Evolutionary conservation across 2,888 invertebrate species (phyloP).

Genomic region (Xiphydria camelus): DNA sequence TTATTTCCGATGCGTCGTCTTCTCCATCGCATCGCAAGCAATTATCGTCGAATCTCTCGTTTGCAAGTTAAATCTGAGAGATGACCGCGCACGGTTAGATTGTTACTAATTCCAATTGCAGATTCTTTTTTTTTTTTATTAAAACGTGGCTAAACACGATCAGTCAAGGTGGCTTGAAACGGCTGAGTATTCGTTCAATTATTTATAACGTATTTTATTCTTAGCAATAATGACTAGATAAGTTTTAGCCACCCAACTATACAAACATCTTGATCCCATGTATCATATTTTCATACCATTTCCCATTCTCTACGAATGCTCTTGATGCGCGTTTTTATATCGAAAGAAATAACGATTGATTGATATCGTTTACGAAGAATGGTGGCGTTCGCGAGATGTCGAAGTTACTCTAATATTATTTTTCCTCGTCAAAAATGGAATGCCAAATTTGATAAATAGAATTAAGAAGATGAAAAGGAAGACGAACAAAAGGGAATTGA

Average conservation of each 20-base stretch:
- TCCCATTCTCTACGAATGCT: conserved; percentile 35
- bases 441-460: no score
- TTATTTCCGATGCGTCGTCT: no score
- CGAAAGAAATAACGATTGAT: no score
- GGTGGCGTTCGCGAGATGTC: no score
- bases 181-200: conserved; percentile 40
- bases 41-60: no score
- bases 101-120: conserved; percentile 26
- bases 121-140: conserved; percentile 37
- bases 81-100: conserved; percentile 35
- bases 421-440: no score
- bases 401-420: no score
- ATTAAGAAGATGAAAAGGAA: no score
- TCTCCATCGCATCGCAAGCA: no score
- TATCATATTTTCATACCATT: conserved; percentile 41
- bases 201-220: conserved; percentile 31
- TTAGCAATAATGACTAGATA: conserved; percentile 56
- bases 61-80: conserved; percentile 24
- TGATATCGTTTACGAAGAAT: no score
- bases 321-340: no score
- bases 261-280: conserved; percentile 52
- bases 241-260: conserved; percentile 50
- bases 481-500: no score
- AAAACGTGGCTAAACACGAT: conserved; percentile 42
- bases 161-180: conserved; percentile 48